A percentile compares a stretch with the other conserved stretches of the same genome.
phyloP scores from a whole-genome alignment of 2,113 vertebrate species.

The Pterocles gutturalis region DNA sequence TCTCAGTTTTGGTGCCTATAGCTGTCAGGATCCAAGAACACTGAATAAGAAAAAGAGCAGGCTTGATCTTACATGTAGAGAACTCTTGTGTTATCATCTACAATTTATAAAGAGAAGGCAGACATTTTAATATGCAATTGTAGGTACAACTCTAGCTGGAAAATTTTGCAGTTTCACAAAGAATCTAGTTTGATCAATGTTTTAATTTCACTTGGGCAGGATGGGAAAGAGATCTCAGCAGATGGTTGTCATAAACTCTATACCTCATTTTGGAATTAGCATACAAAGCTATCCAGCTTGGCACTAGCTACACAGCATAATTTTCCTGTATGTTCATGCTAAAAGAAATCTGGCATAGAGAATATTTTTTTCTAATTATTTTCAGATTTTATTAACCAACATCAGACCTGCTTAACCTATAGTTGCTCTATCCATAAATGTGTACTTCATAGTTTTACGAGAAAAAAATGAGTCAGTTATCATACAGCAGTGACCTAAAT shows the following conservation, averaged over 20 bases:
- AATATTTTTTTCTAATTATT: slow-evolving; percentile 72
- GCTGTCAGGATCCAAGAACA: neutral
- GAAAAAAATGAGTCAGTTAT: neutral
- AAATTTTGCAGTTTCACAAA: slow-evolving; percentile 43
- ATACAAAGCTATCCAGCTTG: slow-evolving; percentile 64
- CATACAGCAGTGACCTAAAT: neutral
- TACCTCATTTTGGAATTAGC: slow-evolving; percentile 55
- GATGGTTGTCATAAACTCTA: slow-evolving; percentile 71
- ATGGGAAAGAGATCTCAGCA: slow-evolving; percentile 63
- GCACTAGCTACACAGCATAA: slow-evolving; percentile 22
- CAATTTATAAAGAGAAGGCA: slow-evolving; percentile 14
- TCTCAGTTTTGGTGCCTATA: neutral
- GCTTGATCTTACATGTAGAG: neutral
- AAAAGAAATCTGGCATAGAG: slow-evolving; percentile 62
- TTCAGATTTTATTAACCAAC: slow-evolving; percentile 66
- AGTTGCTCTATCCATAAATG: slow-evolving; percentile 11
- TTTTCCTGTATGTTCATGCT: slow-evolving; percentile 69
- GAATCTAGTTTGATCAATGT: slow-evolving; percentile 66
- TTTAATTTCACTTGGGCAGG: slow-evolving; percentile 63
- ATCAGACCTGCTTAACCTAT: slow-evolving; percentile 48
- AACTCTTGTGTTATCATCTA: neutral
- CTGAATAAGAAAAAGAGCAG: neutral
- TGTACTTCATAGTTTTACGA: neutral
- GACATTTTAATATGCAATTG: neutral
- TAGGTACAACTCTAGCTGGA: slow-evolving; percentile 28